phyloP scores from a whole-genome alignment of 2,113 vertebrate genomes.

The Pelodiscus sinensis region DNA sequence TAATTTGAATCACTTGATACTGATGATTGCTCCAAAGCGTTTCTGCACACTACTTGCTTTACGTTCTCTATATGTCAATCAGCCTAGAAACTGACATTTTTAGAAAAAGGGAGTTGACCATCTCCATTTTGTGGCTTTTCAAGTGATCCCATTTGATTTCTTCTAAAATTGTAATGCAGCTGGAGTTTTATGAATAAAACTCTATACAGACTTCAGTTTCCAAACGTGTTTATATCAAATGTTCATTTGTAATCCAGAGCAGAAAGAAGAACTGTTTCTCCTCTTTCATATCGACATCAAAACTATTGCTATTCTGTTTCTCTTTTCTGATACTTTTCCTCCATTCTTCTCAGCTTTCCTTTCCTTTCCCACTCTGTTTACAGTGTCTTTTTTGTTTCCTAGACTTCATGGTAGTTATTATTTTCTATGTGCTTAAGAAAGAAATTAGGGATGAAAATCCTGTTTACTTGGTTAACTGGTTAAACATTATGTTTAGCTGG shows the following conservation, averaged over 20 bases:
- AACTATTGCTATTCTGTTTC: neutral
- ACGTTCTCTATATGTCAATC: constrained; percentile 14
- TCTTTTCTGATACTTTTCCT: neutral
- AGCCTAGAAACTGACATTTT: neutral
- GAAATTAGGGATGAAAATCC: no score
- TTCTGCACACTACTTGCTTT: fast-evolving
- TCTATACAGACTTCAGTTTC: neutral
- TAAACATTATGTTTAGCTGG: no score
- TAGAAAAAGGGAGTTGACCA: neutral
- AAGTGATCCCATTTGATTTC: constrained; percentile 32
- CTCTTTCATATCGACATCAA: constrained; percentile 5
- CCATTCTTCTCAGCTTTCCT: neutral
- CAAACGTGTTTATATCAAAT: neutral
- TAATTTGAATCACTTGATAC: neutral
- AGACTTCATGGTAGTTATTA: neutral
- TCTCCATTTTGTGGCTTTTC: constrained; percentile 34
- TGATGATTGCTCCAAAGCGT: neutral
- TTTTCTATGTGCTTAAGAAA: neutral
- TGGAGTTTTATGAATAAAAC: neutral
- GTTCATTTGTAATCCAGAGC: neutral
- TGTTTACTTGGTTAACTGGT: no score
- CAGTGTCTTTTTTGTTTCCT: neutral
- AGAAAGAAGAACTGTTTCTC: neutral
- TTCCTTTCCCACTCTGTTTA: neutral
- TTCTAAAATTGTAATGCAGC: constrained; percentile 17